Conservation (phyloP, 1,140 invertebrate species). For the Drosophila eugracilis region DNA sequence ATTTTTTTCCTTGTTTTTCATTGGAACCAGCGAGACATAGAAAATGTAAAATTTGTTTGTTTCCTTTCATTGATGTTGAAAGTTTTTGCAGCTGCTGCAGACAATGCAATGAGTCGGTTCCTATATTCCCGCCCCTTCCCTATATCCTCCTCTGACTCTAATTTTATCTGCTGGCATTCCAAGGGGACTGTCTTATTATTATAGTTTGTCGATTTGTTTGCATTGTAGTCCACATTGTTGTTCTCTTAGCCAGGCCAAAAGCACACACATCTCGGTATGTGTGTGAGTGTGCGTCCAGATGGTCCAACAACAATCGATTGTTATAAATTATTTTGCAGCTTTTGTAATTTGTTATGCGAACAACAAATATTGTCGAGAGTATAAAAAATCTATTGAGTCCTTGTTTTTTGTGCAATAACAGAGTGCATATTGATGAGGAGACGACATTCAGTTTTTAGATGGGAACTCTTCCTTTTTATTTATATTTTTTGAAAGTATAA, state of each 20-base stretch:
- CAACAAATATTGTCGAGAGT: slow-evolving; percentile 46
- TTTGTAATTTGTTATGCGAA: slow-evolving; percentile 68
- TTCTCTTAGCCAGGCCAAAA: slow-evolving; percentile 24
- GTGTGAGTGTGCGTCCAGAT: slow-evolving; percentile 41
- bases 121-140: slow-evolving; percentile 5
- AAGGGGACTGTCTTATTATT: slow-evolving; percentile 69
- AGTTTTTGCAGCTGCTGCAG: slow-evolving; percentile 75
- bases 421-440: neutral
- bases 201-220: slow-evolving; percentile 73
- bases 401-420: neutral
- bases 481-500: too few relatives aligned
- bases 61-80: slow-evolving; percentile 73
- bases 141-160: slow-evolving; percentile 14
- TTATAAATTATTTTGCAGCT: slow-evolving; percentile 67
- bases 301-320: slow-evolving; percentile 61
- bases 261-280: too few relatives aligned
- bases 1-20: slow-evolving; percentile 18
- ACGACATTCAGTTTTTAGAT: too few relatives aligned
- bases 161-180: slow-evolving; percentile 50
- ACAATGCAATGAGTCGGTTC: slow-evolving; percentile 58
- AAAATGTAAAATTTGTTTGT: slow-evolving; percentile 77
- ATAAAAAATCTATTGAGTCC: slow-evolving; percentile 12
- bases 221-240: slow-evolving; percentile 61
- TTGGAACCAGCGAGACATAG: slow-evolving; percentile 50
- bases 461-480: too few relatives aligned